Conservation (phyloP, 2,797 vertebrate genomes). For the Eleutherodactylus coqui region DNA sequence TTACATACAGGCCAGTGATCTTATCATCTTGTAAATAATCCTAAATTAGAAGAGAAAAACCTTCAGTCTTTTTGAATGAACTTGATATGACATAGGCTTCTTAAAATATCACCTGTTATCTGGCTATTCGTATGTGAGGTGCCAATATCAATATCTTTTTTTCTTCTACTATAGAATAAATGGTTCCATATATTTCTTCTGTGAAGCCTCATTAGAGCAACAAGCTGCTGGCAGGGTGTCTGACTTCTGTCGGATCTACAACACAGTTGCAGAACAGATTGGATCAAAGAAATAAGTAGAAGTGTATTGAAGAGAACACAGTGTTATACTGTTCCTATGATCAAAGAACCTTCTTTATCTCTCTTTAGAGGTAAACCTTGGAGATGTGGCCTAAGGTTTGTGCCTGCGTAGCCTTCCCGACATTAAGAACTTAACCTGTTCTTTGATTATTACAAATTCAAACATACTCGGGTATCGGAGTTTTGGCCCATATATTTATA, state of each 20-base stretch:
- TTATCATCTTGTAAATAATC: neutral
- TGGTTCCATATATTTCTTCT: slow-evolving; percentile 51
- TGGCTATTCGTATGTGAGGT: neutral
- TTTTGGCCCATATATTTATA: neutral
- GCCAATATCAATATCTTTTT: slow-evolving; percentile 7
- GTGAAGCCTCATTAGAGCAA: slow-evolving; percentile 57
- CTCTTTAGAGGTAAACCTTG: slow-evolving; percentile 25
- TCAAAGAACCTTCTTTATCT: slow-evolving; percentile 46
- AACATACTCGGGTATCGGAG: neutral
- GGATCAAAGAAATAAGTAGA: slow-evolving; percentile 57
- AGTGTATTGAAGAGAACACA: slow-evolving; percentile 37
- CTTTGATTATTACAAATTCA: neutral
- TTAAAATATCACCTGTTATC: neutral
- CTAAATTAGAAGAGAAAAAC: neutral
- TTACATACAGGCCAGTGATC: neutral
- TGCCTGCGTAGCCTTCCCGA: neutral
- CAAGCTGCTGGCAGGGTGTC: slow-evolving; percentile 59
- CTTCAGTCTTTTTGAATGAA: neutral
- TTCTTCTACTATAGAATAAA: slow-evolving; percentile 35
- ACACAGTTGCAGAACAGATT: slow-evolving; percentile 55
- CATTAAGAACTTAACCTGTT: slow-evolving; percentile 21
- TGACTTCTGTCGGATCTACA: slow-evolving; percentile 53
- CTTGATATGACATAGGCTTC: too few relatives aligned
- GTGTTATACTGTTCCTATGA: slow-evolving; percentile 24
- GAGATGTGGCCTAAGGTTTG: slow-evolving; percentile 14